phyloP scores from a whole-genome alignment of 1,140 invertebrate species.

The Drosophila micromelanica region DNA sequence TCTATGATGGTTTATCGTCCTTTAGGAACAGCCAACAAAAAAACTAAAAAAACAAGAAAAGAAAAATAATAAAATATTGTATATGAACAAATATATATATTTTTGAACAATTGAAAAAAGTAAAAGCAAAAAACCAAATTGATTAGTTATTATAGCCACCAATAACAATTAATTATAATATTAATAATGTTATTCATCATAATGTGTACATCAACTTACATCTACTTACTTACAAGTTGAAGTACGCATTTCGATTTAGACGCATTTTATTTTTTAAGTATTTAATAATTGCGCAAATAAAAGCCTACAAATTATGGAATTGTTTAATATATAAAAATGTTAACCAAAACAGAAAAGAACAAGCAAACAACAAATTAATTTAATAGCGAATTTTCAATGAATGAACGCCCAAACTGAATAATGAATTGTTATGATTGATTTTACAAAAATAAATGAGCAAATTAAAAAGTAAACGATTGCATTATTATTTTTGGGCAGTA shows the following conservation, averaged over 20 bases:
- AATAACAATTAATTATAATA: conserved; percentile 38
- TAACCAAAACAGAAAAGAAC: conserved; percentile 16
- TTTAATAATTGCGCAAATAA: conserved; percentile 65
- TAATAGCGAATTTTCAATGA: conserved; percentile 69
- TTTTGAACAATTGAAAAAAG: conserved; percentile 52
- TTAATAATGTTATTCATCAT: conserved; percentile 18
- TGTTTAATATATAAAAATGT: conserved; percentile 60
- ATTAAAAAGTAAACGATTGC: conserved; percentile 1
- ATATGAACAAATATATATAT: conserved; percentile 61
- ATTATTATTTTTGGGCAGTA: too few species aligned
- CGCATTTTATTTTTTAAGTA: conserved; percentile 80
- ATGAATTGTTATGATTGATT: conserved; percentile 75
- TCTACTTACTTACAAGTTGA: conserved; percentile 1
- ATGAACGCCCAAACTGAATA: conserved; percentile 40
- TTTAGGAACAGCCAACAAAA: conserved; percentile 52
- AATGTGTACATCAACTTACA: conserved; percentile 25
- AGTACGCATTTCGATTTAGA: conserved; percentile 65
- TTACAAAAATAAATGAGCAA: conserved; percentile 63
- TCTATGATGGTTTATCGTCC: conserved; percentile 75
- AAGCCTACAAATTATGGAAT: conserved; percentile 53
- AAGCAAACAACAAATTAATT: conserved; percentile 51
- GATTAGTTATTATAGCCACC: conserved; percentile 58
- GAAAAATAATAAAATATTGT: conserved; percentile 36
- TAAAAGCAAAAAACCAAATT: conserved; percentile 48
- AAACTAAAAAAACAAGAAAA: conserved; percentile 6